phyloP scores from a whole-genome alignment of 2,113 vertebrate species.

The rabbit (Oryctolagus cuniculus) region mOryCun1.1 NC_091451.1:25342001-25342500 shows the following conservation, averaged over 20 bases:
- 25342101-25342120: background rate
- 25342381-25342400: background rate
- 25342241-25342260: background rate
- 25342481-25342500: background rate
- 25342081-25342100: background rate
- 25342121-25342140: background rate
- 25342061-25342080: background rate
- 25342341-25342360: background rate
- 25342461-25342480: background rate
- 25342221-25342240: background rate
- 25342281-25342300: background rate
- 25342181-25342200: slow-evolving; percentile 33
- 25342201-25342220: background rate
- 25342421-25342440: background rate
- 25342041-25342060: background rate
- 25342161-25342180: background rate
- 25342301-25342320: background rate
- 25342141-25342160: background rate
- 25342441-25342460: background rate
- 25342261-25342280: background rate
- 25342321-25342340: background rate
- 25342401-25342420: background rate
- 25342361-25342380: background rate
- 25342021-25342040: background rate
- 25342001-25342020: background rate